A percentile compares a stretch with the other conserved stretches of the same genome.
Evolutionary conservation across 2,797 vertebrate genomes (phyloP).

Genomic region (Yasuhikotakia modesta): DNA sequence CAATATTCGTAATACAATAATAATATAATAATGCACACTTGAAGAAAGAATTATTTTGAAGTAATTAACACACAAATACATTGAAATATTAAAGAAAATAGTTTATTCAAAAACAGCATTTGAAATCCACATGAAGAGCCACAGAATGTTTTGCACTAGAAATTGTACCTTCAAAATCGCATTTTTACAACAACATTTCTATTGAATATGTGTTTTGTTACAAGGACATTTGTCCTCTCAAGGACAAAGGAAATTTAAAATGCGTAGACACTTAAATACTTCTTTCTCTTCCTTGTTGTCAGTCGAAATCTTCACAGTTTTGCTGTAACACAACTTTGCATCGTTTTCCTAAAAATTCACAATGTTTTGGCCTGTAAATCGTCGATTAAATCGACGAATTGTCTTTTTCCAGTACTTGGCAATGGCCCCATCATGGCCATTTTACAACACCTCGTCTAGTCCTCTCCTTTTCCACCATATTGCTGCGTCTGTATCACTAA

Average conservation of each 20-base stretch:
- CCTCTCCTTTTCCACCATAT: conserved; percentile 81
- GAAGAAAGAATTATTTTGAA: conserved; percentile 36
- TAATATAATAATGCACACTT: conserved; percentile 66
- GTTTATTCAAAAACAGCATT: conserved; percentile 22
- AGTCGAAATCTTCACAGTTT: conserved; percentile 23
- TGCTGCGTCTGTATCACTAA: conserved; percentile 64
- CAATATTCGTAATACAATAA: conserved; percentile 28
- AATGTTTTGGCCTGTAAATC: not conserved
- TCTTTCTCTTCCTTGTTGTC: conserved; percentile 25
- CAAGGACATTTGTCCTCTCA: conserved; percentile 81
- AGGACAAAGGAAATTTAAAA: conserved; percentile 86
- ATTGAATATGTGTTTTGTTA: conserved; percentile 49
- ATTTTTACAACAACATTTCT: conserved; percentile 29
- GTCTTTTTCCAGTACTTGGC: conserved; percentile 63
- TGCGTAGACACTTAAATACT: conserved; percentile 74
- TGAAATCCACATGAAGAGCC: conserved; percentile 25
- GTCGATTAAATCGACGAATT: conserved; percentile 33
- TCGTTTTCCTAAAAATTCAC: conserved; percentile 5
- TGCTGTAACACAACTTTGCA: not conserved
- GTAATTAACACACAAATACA: conserved; percentile 30
- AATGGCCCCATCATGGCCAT: conserved; percentile 79
- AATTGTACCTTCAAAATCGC: conserved; percentile 10
- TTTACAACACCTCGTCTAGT: conserved; percentile 76
- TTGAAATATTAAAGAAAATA: conserved; percentile 48
- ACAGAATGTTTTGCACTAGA: conserved; percentile 21